Conservation (phyloP, 2,797 vertebrate genomes). For the Pachyuromys duprasi region DNA sequence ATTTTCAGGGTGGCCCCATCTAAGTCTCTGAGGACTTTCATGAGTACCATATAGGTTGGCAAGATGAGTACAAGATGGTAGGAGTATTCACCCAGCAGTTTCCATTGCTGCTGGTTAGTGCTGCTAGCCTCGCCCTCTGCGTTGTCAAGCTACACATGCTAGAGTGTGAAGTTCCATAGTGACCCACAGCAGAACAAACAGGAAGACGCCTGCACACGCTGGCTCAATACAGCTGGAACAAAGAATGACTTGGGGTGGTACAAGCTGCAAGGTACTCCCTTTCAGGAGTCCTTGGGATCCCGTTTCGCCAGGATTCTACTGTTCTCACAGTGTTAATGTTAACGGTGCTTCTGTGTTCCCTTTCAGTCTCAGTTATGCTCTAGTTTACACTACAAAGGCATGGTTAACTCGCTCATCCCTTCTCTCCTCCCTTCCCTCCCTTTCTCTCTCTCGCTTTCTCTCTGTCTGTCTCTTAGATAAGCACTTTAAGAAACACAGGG, state of each 20-base stretch:
- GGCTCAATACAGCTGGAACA: background rate
- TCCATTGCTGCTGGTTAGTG: background rate
- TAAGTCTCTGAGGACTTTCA: background rate
- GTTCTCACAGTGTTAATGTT: background rate
- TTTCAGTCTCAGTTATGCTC: background rate
- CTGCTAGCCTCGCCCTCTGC: background rate
- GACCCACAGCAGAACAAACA: background rate
- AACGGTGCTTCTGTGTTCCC: background rate
- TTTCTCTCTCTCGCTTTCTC: accelerated
- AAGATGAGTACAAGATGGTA: background rate
- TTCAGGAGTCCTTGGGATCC: background rate
- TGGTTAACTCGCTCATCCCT: background rate
- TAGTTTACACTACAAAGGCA: background rate
- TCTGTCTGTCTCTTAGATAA: background rate
- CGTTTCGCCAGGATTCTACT: background rate
- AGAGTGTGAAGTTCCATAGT: background rate
- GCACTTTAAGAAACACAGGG: background rate
- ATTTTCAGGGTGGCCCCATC: background rate
- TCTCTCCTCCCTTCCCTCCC: too few species aligned
- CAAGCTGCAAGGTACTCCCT: background rate
- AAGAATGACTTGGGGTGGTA: background rate
- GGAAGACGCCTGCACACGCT: background rate
- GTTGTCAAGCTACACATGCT: background rate
- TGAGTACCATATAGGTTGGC: background rate
- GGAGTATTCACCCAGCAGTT: background rate